These are phyloP conservation scores for Tetragonula clypearis DNA, from an alignment of 1,140 invertebrate species.

Conservation along the genomic window DNA sequence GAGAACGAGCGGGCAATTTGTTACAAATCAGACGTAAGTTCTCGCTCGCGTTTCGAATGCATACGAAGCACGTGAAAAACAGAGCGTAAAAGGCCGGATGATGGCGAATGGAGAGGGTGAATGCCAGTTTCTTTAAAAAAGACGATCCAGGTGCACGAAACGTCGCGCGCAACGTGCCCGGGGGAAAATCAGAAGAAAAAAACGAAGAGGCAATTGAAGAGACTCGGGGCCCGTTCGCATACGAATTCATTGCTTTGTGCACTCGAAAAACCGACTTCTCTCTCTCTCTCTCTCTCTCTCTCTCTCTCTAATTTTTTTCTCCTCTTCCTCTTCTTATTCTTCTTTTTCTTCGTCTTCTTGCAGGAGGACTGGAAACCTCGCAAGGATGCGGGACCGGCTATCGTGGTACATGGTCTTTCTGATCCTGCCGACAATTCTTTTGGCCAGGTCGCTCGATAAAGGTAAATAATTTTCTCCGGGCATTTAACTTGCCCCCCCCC, in stretches of 20 bases:
- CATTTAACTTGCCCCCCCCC: constrained; percentile 26
- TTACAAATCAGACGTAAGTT: constrained; percentile 33
- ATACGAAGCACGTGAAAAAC: constrained; percentile 17
- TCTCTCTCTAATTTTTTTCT: too few relatives aligned
- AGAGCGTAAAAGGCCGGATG: not conserved
- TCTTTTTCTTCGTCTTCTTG: constrained; percentile 40
- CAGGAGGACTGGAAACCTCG: constrained; percentile 72
- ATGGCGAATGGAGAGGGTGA: too few relatives aligned
- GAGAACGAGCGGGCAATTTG: constrained; percentile 22
- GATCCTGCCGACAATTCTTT: constrained; percentile 80
- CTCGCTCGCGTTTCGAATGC: constrained; percentile 20
- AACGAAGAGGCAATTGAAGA: constrained; percentile 4
- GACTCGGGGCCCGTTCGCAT: constrained; percentile 7
- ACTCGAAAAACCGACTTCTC: not conserved
- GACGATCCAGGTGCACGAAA: not conserved
- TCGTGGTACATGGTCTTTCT: constrained; percentile 82
- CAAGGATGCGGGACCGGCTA: constrained; percentile 80
- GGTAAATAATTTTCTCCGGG: constrained; percentile 69
- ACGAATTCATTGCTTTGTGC: constrained; percentile 38
- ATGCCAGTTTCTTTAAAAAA: not conserved
- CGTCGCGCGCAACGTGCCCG: not conserved
- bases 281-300: too few relatives aligned
- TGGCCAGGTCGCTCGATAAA: constrained; percentile 81
- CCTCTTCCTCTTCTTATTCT: not conserved
- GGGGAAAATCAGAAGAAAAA: constrained; percentile 23